These are phyloP conservation scores for Argyresthia albistria DNA, from an alignment of 2,888 invertebrate species.

Conservation along the genomic window DNA sequence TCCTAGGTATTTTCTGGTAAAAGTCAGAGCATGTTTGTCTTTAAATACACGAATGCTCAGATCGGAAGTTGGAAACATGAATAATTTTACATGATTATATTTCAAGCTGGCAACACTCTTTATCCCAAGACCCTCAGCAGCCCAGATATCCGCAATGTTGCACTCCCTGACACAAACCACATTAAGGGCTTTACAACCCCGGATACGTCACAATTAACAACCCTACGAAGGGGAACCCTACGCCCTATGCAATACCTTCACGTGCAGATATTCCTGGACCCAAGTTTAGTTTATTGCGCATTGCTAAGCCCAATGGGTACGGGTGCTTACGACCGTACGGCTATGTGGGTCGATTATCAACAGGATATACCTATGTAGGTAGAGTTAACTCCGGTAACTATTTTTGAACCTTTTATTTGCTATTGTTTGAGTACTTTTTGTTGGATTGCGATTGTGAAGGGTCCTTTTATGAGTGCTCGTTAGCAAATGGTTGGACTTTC, in stretches of 20 bases:
- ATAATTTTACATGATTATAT: too few species aligned
- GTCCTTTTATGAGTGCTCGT: constrained; percentile 2
- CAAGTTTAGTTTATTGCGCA: constrained; percentile 30
- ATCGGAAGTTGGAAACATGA: too few species aligned
- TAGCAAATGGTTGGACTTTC: neutral
- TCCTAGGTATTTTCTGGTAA: too few species aligned
- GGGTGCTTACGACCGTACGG: neutral
- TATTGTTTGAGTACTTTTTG: neutral
- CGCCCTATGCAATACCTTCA: constrained; percentile 12
- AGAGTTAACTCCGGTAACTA: neutral
- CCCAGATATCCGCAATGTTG: too few species aligned
- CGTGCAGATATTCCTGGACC: constrained; percentile 36
- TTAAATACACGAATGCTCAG: too few species aligned
- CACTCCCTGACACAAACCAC: too few species aligned
- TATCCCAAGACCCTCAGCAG: too few species aligned
- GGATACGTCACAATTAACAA: too few species aligned
- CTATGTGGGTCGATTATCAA: too few species aligned
- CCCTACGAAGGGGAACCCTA: neutral
- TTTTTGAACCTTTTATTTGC: neutral
- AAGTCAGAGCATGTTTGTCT: too few species aligned
- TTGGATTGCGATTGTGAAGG: neutral
- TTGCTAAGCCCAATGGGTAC: constrained; percentile 28
- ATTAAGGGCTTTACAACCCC: too few species aligned
- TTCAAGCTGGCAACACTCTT: neutral
- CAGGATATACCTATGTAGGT: constrained; percentile 1